phyloP scores from a whole-genome alignment of 2,797 vertebrate species.

The Psittacula echo region DNA sequence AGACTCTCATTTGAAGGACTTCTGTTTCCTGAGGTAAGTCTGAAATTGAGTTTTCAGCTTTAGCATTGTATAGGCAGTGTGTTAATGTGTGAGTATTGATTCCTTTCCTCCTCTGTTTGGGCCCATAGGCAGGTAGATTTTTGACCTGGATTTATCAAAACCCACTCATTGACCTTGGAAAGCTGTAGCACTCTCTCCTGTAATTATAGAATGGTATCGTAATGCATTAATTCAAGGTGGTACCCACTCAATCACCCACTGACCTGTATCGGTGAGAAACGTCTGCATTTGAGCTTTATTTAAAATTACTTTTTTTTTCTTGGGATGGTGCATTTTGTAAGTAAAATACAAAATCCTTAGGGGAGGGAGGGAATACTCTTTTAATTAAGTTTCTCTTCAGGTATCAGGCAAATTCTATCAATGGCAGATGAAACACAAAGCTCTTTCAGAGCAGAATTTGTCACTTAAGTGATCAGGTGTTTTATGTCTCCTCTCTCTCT shows the following conservation, averaged over 20 bases:
- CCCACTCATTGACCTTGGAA: conserved; percentile 28
- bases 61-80: not conserved
- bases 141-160: conserved; percentile 52
- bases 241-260: conserved; percentile 12
- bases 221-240: conserved; percentile 38
- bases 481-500: not conserved
- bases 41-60: not conserved
- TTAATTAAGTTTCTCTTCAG: conserved; percentile 47
- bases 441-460: not conserved
- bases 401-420: not conserved
- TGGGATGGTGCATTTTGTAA: not conserved
- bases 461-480: not conserved
- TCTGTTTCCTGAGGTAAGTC: not conserved
- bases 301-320: not conserved
- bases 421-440: conserved; percentile 25
- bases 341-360: not conserved
- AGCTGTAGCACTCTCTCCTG: conserved; percentile 47
- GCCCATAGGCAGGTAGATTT: not conserved
- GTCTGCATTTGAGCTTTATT: conserved; percentile 37
- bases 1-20: not conserved
- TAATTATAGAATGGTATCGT: conserved; percentile 49
- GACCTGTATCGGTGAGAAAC: conserved; percentile 43
- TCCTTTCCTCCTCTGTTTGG: not conserved
- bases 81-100: not conserved
- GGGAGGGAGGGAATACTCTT: not conserved